Percentiles rank a stretch among this genome's conserved stretches.
Evolutionary conservation across 2,113 vertebrate genomes (phyloP).

Genomic region (Hystrix cristata): DNA sequence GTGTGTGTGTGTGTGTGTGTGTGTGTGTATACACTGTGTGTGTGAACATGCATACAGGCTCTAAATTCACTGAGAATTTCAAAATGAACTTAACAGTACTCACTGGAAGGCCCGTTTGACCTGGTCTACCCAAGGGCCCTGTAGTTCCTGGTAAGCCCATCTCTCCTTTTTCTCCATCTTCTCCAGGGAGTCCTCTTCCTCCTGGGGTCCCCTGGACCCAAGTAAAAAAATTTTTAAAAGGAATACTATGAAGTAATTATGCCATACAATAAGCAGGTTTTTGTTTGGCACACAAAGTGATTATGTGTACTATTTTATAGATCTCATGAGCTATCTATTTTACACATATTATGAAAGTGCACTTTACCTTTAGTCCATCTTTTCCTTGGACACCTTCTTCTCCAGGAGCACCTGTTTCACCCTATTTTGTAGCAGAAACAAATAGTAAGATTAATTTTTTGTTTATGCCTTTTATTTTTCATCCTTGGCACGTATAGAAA

Average conservation of each 20-base stretch:
- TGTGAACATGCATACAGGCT: neutral
- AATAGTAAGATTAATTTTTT: neutral
- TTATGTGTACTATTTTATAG: neutral
- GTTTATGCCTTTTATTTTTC: constrained; percentile 12
- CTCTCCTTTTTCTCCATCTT: constrained; percentile 94
- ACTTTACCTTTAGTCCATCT: constrained; percentile 95
- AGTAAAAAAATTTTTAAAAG: neutral
- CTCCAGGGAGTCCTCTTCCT: constrained; percentile 91
- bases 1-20: neutral
- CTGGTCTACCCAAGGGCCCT: constrained; percentile 91
- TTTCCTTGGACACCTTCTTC: constrained; percentile 97
- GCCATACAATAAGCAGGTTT: neutral
- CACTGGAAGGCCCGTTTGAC: constrained; percentile 93
- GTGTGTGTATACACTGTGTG: neutral
- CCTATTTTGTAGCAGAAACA: constrained; percentile 88
- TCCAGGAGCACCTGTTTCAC: constrained; percentile 93
- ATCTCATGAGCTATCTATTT: constrained; percentile 36
- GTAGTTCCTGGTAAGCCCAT: constrained; percentile 89
- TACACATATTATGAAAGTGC: constrained; percentile 1
- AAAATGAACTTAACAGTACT: constrained; percentile 80
- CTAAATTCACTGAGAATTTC: neutral
- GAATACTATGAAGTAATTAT: neutral
- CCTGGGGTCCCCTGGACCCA: constrained; percentile 92
- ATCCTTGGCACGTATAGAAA: neutral
- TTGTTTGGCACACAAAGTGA: neutral